Percentiles rank a stretch among this genome's conserved stretches.
These are phyloP conservation scores for Orestias chungarensis DNA, from an alignment of 2,797 vertebrate species.

Conservation along the genomic window DNA sequence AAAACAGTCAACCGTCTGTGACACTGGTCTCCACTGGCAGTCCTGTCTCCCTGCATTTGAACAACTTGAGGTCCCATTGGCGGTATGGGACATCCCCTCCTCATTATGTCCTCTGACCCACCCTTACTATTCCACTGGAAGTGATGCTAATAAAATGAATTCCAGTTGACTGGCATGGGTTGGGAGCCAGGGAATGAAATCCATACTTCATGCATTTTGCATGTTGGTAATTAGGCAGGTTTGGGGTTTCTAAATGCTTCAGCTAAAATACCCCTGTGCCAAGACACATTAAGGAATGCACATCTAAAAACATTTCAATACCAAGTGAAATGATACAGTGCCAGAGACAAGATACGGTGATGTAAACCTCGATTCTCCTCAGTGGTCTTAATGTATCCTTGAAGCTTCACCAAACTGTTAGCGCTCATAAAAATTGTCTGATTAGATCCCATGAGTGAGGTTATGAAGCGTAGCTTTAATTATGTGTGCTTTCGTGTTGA, in stretches of 20 bases:
- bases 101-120: constrained; percentile 71
- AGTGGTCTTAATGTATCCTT: neutral
- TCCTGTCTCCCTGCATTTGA: constrained; percentile 77
- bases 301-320: constrained; percentile 7
- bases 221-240: constrained; percentile 66
- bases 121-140: constrained; percentile 57
- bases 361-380: neutral
- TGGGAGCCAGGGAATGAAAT: constrained; percentile 76
- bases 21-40: constrained; percentile 65
- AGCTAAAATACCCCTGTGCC: constrained; percentile 23
- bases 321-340: constrained; percentile 2
- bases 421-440: constrained; percentile 29
- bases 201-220: constrained; percentile 82
- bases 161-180: constrained; percentile 68
- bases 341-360: neutral
- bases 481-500: constrained; percentile 59
- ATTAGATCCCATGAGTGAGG: constrained; percentile 21
- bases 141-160: constrained; percentile 74
- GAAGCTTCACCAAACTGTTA: constrained; percentile 20
- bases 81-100: constrained; percentile 64
- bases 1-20: constrained; percentile 62
- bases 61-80: constrained; percentile 57
- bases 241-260: constrained; percentile 43
- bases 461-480: constrained; percentile 58
- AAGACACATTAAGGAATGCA: constrained; percentile 6